Evolutionary conservation across 1,140 invertebrate species (phyloP).

Genomic region (Panagrolaimus sp.): DNA sequence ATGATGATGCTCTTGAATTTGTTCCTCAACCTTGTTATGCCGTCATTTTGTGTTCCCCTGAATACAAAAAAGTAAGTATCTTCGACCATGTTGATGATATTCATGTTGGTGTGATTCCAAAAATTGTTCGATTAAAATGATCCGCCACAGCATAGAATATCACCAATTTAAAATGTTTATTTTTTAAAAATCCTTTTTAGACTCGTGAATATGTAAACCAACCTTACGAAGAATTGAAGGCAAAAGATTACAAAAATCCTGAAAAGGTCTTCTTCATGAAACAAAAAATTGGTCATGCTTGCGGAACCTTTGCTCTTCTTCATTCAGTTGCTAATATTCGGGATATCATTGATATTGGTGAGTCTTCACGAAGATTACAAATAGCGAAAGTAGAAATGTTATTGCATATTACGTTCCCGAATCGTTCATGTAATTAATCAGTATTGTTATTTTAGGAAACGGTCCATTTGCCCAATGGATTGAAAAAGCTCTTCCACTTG

Average conservation of each 20-base stretch:
- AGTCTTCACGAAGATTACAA: too few relatives aligned
- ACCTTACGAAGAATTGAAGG: conserved; percentile 30
- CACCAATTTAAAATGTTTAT: too few relatives aligned
- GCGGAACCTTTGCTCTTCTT: conserved; percentile 85
- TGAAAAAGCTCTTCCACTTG: conserved; percentile 23
- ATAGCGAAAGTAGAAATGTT: too few relatives aligned
- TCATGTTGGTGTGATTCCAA: too few relatives aligned
- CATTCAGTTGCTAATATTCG: conserved; percentile 68
- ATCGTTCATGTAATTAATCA: too few relatives aligned
- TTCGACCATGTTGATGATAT: too few relatives aligned
- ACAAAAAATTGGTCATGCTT: conserved; percentile 87
- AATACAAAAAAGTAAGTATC: conserved; percentile 45
- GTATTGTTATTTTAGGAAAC: too few relatives aligned
- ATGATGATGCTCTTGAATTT: conserved; percentile 37
- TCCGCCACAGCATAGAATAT: too few relatives aligned
- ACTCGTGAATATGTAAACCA: conserved; percentile 31
- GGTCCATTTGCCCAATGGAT: conserved; percentile 34
- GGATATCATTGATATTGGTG: conserved; percentile 22
- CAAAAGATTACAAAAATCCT: conserved; percentile 47
- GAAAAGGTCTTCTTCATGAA: conserved; percentile 79
- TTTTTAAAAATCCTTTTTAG: too few relatives aligned
- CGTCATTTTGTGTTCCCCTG: conserved; percentile 42
- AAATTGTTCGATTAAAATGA: too few relatives aligned
- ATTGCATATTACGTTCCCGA: too few relatives aligned
- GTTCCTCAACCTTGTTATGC: conserved; percentile 44